phyloP scores from a whole-genome alignment of 2,113 vertebrate species.

The Gymnogyps californianus region DNA sequence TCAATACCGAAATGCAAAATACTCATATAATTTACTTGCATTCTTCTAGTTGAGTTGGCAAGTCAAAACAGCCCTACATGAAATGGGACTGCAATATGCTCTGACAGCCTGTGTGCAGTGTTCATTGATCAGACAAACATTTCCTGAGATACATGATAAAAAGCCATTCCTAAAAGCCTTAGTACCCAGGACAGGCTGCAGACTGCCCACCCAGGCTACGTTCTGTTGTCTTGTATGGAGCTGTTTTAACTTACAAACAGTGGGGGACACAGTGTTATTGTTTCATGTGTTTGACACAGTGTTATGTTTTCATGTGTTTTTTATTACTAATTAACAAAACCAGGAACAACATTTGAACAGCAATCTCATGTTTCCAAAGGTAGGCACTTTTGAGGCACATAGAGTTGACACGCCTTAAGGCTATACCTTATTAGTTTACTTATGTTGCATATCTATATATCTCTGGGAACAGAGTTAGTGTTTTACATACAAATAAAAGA shows the following conservation, averaged over 20 bases:
- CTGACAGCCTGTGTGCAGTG: neutral
- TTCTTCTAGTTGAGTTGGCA: conserved; percentile 13
- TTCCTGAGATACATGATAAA: neutral
- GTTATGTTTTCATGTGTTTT: neutral
- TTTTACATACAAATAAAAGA: conserved; percentile 7
- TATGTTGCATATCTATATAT: neutral
- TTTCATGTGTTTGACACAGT: neutral
- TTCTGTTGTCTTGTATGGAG: neutral
- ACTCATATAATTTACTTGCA: neutral
- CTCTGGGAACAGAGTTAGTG: neutral
- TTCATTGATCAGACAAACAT: neutral
- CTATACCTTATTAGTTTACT: neutral
- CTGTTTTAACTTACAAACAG: neutral
- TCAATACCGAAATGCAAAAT: neutral
- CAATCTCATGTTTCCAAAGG: neutral
- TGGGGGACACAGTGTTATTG: neutral
- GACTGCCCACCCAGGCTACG: neutral
- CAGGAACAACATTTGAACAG: neutral
- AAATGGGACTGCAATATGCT: neutral
- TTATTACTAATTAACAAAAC: neutral
- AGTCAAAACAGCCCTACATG: neutral
- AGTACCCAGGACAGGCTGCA: neutral
- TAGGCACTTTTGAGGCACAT: neutral
- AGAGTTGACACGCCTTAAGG: neutral
- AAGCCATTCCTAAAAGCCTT: neutral